Conservation (phyloP, 1,140 invertebrate species). For the Lordiphosa collinella region DNA sequence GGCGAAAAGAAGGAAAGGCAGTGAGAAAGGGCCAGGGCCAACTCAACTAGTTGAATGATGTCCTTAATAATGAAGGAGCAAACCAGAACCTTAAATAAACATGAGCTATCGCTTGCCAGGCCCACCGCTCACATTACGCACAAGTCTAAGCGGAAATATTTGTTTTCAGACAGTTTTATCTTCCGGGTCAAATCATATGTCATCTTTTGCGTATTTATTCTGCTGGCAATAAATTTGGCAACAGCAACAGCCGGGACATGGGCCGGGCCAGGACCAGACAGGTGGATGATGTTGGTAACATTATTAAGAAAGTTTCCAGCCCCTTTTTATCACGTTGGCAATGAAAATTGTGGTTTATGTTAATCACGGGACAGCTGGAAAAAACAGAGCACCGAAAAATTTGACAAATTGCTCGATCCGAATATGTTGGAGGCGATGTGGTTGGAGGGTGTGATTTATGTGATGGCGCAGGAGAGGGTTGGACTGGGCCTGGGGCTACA, state of each 20-base stretch:
- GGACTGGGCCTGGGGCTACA: conserved; percentile 7
- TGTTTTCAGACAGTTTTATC: conserved; percentile 71
- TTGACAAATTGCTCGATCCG: conserved; percentile 65
- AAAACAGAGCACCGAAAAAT: conserved; percentile 44
- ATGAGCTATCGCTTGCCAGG: conserved; percentile 28
- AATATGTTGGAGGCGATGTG: conserved; percentile 15
- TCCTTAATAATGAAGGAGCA: conserved; percentile 70
- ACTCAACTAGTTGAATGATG: conserved; percentile 73
- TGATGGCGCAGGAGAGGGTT: conserved; percentile 13
- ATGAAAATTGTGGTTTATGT: conserved; percentile 69
- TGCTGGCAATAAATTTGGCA: conserved; percentile 53
- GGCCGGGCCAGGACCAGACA: conserved; percentile 20
- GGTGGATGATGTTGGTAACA: conserved; percentile 42
- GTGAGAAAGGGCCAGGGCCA: conserved; percentile 25
- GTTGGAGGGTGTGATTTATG: conserved; percentile 58
- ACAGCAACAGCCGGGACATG: conserved; percentile 31
- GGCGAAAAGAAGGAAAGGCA: conserved; percentile 39
- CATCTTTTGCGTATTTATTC: conserved; percentile 75
- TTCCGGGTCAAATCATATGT: conserved; percentile 71
- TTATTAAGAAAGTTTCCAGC: conserved; percentile 66
- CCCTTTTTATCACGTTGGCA: conserved; percentile 34
- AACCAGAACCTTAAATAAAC: conserved; percentile 68
- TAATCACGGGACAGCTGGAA: conserved; percentile 50
- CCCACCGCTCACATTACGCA: neutral
- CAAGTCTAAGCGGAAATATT: conserved; percentile 63